Conservation (phyloP, 2,797 vertebrate species). For the Sternotherus odoratus region DNA sequence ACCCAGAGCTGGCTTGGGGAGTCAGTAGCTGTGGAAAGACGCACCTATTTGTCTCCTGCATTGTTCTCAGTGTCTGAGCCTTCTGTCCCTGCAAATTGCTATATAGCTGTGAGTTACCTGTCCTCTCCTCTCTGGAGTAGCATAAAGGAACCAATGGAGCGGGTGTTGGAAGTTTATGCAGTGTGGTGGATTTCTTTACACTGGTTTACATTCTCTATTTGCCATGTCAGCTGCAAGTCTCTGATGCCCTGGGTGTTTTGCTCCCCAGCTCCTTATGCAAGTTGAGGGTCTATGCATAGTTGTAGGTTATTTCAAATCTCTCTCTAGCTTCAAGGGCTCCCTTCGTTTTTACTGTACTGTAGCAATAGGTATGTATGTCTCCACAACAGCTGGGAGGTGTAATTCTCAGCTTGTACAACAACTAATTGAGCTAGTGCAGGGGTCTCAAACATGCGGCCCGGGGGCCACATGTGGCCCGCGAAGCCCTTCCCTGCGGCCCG, state of each 20-base stretch:
- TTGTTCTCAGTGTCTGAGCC: background rate
- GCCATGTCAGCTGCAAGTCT: background rate
- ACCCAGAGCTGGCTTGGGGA: too few species aligned
- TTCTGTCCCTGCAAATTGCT: background rate
- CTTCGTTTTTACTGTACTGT: background rate
- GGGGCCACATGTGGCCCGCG: too few species aligned
- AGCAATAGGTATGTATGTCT: background rate
- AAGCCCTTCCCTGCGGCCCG: too few species aligned
- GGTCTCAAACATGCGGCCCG: too few species aligned
- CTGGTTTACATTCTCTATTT: background rate
- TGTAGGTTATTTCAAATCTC: background rate
- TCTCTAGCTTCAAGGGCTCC: background rate
- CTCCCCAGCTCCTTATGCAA: background rate
- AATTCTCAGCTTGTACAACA: background rate
- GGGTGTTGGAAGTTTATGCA: background rate
- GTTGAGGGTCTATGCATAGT: background rate
- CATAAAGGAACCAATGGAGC: too few species aligned
- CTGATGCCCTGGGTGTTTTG: background rate
- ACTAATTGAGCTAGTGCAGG: background rate
- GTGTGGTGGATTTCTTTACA: background rate
- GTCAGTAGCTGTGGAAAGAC: background rate
- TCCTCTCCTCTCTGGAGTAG: background rate
- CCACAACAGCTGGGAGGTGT: background rate
- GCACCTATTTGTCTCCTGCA: background rate
- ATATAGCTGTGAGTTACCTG: background rate